Base-by-base conservation (phyloP, 2,888 invertebrate species). In the Venustoraphidia nigricollis region DNA sequence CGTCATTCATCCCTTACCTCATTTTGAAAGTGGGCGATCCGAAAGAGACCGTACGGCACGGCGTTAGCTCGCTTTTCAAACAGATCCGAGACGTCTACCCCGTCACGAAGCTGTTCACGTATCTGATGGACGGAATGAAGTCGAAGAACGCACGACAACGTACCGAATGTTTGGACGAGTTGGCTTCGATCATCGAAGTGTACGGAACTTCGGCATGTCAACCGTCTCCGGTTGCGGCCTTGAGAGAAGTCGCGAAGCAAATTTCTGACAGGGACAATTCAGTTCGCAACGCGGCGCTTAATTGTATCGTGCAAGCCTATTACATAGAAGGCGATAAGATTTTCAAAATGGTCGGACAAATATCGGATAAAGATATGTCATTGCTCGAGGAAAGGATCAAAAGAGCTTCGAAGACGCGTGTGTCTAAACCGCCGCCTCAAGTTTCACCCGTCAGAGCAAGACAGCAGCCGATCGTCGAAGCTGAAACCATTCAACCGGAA, bases 131-230 rank as follows among this genome's bases (percentile, higher is more conserved):
- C 57, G 97, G 95, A 2, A 68, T 96, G 10, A 93, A 94, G 62
- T 93, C 95, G 0, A 98, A 98, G 67, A 97, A 96, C 66, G 90
- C 96, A 0, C 77, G 96, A 40, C 96, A 96, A 64, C 77, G 96
- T 60, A 87, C 94, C 70, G 97, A 96, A 67, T 96, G 97, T 63
- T 71, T 98, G 48, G 95, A 95, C 57, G 90, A 94, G 63, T 75
- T 97, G 60, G 85, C 89, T 0, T 79, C 79, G 50, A 72, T 95
- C 47, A 84, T 96, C 47, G 90, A 90, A 64, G 79, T 76, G 41
- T 90, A 85, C 65, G 94, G 94, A 1, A 75, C 91, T 38, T 71
- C 76, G 27, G 86, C 92, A 34, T 89, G 93, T 65, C 79, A 86
- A 56, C 86, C 92, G 1, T 77, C 84, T 0, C 82, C 88, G 1